Percentiles rank a stretch among this genome's conserved stretches.
These are phyloP conservation scores for Melanostoma mellinum DNA, from an alignment of 2,888 invertebrate species.

Conservation along the genomic window DNA sequence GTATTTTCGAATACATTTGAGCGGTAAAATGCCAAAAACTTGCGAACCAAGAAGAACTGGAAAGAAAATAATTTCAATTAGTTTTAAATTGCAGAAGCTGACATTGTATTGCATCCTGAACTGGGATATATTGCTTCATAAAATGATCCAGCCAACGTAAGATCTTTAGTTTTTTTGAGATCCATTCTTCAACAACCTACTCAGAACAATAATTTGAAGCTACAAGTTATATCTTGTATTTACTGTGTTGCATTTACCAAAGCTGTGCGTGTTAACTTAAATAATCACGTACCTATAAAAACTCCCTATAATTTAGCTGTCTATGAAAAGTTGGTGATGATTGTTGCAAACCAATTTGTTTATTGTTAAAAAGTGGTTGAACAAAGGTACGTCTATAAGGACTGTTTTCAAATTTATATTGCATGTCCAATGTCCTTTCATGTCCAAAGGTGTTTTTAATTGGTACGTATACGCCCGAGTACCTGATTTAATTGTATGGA, in stretches of 20 bases:
- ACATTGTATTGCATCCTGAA: not conserved
- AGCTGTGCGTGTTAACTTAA: no score
- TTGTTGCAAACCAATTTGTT: no score
- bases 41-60: conserved; percentile 47
- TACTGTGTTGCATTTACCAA: not conserved
- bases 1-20: conserved; percentile 28
- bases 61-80: not conserved
- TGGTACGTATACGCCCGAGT: no score
- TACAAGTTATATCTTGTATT: not conserved
- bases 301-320: no score
- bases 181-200: conserved; percentile 9
- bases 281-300: no score
- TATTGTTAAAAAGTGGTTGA: no score
- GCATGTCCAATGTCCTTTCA: no score
- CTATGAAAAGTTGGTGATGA: no score
- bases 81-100: not conserved
- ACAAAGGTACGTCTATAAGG: no score
- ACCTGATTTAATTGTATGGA: no score
- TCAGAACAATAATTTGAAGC: not conserved
- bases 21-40: conserved; percentile 53
- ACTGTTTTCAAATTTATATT: no score
- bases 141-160: conserved; percentile 36
- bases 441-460: no score
- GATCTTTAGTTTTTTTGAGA: not conserved
- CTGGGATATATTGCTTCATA: conserved; percentile 52